Evolutionary conservation across 2,797 vertebrate species (phyloP).

Genomic region (Discoglossus pictus): DNA sequence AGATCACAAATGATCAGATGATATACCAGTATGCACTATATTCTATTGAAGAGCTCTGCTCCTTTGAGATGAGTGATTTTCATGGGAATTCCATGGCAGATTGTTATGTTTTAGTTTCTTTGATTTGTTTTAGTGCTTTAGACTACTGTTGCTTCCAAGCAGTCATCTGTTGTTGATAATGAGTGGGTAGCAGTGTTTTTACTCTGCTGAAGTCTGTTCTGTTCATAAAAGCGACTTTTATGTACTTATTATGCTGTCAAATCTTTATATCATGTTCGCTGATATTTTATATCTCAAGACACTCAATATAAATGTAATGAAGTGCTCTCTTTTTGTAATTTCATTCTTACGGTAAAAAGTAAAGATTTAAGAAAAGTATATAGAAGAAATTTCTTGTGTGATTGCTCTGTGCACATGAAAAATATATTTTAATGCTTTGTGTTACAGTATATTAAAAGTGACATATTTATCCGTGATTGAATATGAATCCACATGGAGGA

Average conservation of each 20-base stretch:
- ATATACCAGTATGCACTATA: neutral
- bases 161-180: constrained; percentile 32
- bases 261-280: neutral
- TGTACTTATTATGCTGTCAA: constrained; percentile 31
- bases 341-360: no score
- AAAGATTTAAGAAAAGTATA: no score
- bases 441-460: no score
- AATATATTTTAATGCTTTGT: no score
- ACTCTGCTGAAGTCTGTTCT: constrained; percentile 7
- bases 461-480: no score
- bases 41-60: constrained; percentile 1
- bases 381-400: no score
- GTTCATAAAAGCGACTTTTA: neutral
- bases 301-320: no score
- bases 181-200: constrained; percentile 28
- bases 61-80: constrained; percentile 1
- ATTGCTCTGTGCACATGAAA: no score
- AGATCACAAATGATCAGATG: no score
- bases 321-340: no score
- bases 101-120: constrained; percentile 23
- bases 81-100: constrained; percentile 21
- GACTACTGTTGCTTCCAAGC: constrained; percentile 12
- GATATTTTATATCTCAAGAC: neutral
- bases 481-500: no score
- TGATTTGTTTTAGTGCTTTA: constrained; percentile 18